Conservation (phyloP, 2,888 invertebrate genomes). For the Dynastes maya region DNA sequence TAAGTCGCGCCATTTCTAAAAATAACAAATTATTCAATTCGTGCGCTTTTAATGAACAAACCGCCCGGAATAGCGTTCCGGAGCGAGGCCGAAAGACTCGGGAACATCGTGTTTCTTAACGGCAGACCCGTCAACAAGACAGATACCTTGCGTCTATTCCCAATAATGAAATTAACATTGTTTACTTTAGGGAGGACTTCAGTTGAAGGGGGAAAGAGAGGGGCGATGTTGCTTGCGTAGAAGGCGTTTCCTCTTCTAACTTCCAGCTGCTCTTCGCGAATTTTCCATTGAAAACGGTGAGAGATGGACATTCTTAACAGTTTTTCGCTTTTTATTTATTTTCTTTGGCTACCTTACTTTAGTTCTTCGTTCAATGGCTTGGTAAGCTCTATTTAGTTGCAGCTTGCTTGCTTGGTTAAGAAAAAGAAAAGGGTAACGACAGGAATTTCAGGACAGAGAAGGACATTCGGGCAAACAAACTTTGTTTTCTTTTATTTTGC, state of each 20-base stretch:
- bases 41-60: slow-evolving; percentile 13
- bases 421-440: too few species aligned
- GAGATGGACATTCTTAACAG: background rate
- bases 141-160: slow-evolving; percentile 23
- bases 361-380: too few species aligned
- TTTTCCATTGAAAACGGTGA: background rate
- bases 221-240: too few species aligned
- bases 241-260: too few species aligned
- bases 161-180: slow-evolving; percentile 47
- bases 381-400: too few species aligned
- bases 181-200: slow-evolving; percentile 12
- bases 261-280: background rate
- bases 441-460: too few species aligned
- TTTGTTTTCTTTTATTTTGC: too few species aligned
- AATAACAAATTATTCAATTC: slow-evolving; percentile 36
- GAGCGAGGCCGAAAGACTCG: background rate
- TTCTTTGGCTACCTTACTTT: too few species aligned
- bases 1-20: slow-evolving; percentile 8
- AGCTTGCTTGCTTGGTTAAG: too few species aligned
- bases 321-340: too few species aligned
- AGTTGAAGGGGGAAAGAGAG: background rate
- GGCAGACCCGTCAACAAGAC: slow-evolving; percentile 24
- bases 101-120: background rate
- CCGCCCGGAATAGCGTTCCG: background rate
- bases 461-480: too few species aligned